Base-by-base conservation (phyloP, 2,888 invertebrate genomes). In the Phanerotoma sp. region DNA sequence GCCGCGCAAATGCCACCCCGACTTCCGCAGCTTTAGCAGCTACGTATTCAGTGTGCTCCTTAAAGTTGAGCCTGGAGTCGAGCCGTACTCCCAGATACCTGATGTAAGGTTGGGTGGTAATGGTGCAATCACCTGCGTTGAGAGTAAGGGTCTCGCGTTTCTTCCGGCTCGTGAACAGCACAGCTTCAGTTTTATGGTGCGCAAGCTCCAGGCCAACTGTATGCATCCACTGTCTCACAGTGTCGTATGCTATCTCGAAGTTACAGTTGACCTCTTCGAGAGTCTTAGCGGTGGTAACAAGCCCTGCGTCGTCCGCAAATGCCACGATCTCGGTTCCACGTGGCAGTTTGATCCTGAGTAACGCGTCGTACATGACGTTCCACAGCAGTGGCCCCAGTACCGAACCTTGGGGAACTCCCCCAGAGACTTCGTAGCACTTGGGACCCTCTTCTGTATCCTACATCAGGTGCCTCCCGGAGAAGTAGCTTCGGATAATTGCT, bases 61-160 rank as follows among this genome's bases (percentile, higher is more conserved):
- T 57, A 51, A 58, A 63, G 28, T 28, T 57, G 10, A 62, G 45
- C 13, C 48, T 50, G 9, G 51, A 51, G 15, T 63, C 61, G 9
- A 66, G 22, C 44, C 37, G 33, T 5, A 62, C 50, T n/a, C 63
- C 58, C 9, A 66, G 51, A 44, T 65, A 62, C 25, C 54, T 21
- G 3, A 64, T 45, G 41, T 10, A 53, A 28, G 30, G 21, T 9
- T 61, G 47, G 10, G 62, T 55, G 7, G 22, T 37, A 9, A 63
- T 57, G 0, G 22, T 15, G 9, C 49, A 15, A 1, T 51, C 35
- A 4, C 56, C 55, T 5, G 59, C 52, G 2, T 4, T 40, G 1
- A 60, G 46, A 9, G 51, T 56, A 32, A 51, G 51, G 11, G 41
- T 53, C 22, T 56, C 58, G 9, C 1, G 7, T 9, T 20, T 20